phyloP scores from a whole-genome alignment of 2,888 invertebrate genomes.

The Acanthosoma haemorrhoidale region DNA sequence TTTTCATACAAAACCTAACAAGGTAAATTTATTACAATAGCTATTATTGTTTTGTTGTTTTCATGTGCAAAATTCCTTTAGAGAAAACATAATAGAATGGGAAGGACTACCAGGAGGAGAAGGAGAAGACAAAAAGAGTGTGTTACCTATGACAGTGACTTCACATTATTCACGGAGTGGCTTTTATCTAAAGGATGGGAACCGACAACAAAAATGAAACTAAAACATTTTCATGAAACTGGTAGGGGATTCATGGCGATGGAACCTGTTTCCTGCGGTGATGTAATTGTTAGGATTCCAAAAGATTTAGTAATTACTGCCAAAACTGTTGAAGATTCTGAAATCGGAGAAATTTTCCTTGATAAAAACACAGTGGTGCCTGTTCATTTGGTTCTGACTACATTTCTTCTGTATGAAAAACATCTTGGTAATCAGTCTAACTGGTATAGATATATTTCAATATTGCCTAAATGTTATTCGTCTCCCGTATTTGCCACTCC shows the following conservation, averaged over 20 bases:
- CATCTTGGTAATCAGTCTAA: conserved; percentile 53
- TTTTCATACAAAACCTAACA: neutral
- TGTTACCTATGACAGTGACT: conserved; percentile 26
- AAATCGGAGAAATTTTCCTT: conserved; percentile 41
- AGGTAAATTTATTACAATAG: conserved; percentile 21
- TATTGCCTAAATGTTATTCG: conserved; percentile 61
- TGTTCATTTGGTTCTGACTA: conserved; percentile 67
- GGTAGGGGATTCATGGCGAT: conserved; percentile 70
- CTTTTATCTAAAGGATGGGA: conserved; percentile 53
- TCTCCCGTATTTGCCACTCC: conserved; percentile 63
- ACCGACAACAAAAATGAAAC: conserved; percentile 53
- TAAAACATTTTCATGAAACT: conserved; percentile 59
- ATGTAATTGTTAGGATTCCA: conserved; percentile 44
- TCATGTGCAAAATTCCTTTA: too few relatives aligned
- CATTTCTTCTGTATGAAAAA: conserved; percentile 66
- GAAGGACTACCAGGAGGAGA: conserved; percentile 36
- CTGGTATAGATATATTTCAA: conserved; percentile 62
- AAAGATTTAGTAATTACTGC: conserved; percentile 41
- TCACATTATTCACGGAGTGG: conserved; percentile 48
- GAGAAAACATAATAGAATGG: too few relatives aligned
- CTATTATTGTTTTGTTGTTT: neutral
- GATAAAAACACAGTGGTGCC: conserved; percentile 44
- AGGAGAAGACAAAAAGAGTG: conserved; percentile 28
- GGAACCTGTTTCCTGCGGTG: conserved; percentile 52
- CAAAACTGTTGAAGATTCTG: conserved; percentile 41